phyloP scores from a whole-genome alignment of 2,888 invertebrate genomes.

The Acanthosepion pharaonis region DNA sequence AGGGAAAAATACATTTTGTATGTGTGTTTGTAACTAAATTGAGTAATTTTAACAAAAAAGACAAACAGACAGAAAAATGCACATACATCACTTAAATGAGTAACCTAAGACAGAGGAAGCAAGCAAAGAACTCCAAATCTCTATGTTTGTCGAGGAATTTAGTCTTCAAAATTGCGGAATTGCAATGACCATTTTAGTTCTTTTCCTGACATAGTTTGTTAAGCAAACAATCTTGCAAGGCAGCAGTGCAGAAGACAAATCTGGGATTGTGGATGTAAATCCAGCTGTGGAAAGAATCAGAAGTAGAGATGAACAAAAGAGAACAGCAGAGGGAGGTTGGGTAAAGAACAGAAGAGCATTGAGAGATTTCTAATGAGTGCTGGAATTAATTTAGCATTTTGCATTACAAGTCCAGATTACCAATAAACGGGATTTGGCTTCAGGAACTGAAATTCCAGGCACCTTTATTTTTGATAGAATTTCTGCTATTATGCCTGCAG shows the following conservation, averaged over 20 bases:
- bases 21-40: too few relatives aligned
- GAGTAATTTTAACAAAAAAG: too few relatives aligned
- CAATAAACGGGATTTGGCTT: neutral
- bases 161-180: neutral
- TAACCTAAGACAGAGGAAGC: neutral
- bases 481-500: conserved; percentile 33
- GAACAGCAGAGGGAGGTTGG: neutral
- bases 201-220: conserved; percentile 16
- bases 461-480: conserved; percentile 33
- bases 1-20: too few relatives aligned
- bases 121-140: neutral
- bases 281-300: neutral
- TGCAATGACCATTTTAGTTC: neutral
- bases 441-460: neutral
- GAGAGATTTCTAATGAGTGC: neutral
- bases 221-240: neutral
- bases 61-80: neutral
- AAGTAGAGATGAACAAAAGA: neutral
- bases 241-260: neutral
- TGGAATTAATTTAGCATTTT: conserved; percentile 12
- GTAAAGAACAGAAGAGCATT: neutral
- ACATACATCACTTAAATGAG: neutral
- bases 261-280: neutral
- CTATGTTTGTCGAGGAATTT: neutral
- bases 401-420: conserved; percentile 33